Evolutionary conservation across 1,140 invertebrate genomes (phyloP), one percentile per base, ranked within the genome.

Genomic region (Teleogryllus occipitalis): DNA sequence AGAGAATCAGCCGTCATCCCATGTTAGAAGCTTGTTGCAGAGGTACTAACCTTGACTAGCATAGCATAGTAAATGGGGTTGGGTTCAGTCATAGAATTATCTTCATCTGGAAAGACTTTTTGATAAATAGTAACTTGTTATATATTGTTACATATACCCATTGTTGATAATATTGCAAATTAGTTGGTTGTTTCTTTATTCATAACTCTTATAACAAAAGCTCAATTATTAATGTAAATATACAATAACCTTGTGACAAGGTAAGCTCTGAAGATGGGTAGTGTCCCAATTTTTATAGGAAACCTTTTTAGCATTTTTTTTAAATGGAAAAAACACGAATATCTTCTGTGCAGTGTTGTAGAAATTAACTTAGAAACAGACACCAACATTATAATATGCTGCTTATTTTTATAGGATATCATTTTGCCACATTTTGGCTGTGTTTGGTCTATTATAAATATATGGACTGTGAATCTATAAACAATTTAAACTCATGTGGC

Each of bases 61-160:
- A 54, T 79, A 65, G 74, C 49, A 78, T 65, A 65, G 54, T 65
- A 65, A 65, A 65, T 65, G 54, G 54, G 54, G 54, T 65, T 65
- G 54, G 54, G 54, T 65, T 65, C 2, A 65, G 54, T 65, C 54
- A 65, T 65, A 65, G 54, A 65, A 65, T 65, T 65, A 65, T 39
- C 27, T 76, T 78, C 73, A 76, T 72, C 47, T 78, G 78, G 78
- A 76, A 81, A 80, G 76, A n/a, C 79, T 76, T 82, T 82, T 82
- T 82, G 81, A 82, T 82, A 82, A 79, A 82, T 81, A 81, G 81
- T 72, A 81, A 76, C 80, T 82, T 82, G 81, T 82, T 82, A 82
- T 82, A 81, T 82, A 82, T 82, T 82, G 81, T 82, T 82, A 82
- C 78, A 81, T 82, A 78, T 82, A 81, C 80, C 81, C 79, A 81